Base-by-base conservation (phyloP, 2,888 invertebrate species). In the Heliothis peltigera region DNA sequence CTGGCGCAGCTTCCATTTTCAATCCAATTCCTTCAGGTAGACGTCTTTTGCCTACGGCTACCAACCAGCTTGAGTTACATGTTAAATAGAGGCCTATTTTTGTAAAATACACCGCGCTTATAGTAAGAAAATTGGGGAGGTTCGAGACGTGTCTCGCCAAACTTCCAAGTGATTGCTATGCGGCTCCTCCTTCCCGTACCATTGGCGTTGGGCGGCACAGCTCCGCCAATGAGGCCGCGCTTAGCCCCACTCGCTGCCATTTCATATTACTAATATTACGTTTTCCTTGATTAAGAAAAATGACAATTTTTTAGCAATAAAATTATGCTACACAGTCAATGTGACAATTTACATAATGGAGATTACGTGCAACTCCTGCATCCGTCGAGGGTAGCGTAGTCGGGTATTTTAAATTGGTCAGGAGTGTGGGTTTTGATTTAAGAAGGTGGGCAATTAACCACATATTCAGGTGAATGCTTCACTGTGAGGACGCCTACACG, bases 141-240 rank as follows among this genome's bases (percentile, higher is more conserved):
- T 81, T 85, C 85, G 83, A 80, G 81, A 83, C 85, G 81, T 84
- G 86, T 89, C 89, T 89, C 87, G 85, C 88, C 87, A 84, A 93
- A 93, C 86, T 93, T 92, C 84, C 80, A 87, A 85, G 84, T 87
- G 85, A 84, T 84, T 88, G 82, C 82, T 80, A 80, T 75, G 78
- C 88, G 91, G 80, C 93, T 89, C 94, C 94, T 91, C 94, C 94
- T 93, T 88, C 88, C 80, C 83, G 75, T 88, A 91, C 92, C 77
- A 93, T 94, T 94, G 94, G 94, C 85, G 87, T 90, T 84, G 85
- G 83, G 85, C 90, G 88, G 82, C 75, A 69, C 71, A 83, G 85
- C 82, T 86, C 90, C 85, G 79, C 94, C 94, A 94, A 94, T 94
- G 87, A 89, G 88, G 80, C 87, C 78, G 87, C 92, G 87, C 77